These are phyloP conservation scores for Propithecus perrieri DNA, from an alignment of 2,797 vertebrate species.

Conservation along the genomic window DNA sequence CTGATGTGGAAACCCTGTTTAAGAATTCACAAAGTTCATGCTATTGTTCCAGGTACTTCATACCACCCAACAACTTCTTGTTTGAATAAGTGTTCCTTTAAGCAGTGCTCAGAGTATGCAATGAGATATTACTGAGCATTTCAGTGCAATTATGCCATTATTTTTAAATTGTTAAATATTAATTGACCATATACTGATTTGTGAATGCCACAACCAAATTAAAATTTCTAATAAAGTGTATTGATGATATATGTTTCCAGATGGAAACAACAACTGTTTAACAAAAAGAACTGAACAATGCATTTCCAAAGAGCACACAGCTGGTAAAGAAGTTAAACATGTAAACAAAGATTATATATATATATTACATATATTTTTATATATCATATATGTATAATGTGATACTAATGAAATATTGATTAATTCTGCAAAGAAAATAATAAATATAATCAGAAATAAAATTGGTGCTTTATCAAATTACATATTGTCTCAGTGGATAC, in stretches of 20 bases:
- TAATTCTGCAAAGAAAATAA: background rate
- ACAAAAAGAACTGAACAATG: background rate
- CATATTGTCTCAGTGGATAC: background rate
- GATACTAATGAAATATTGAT: background rate
- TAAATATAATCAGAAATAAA: background rate
- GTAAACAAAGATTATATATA: background rate
- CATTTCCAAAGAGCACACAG: background rate
- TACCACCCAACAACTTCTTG: background rate
- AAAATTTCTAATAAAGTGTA: conserved; percentile 14
- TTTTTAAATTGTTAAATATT: conserved; percentile 26
- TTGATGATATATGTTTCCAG: background rate
- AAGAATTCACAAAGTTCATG: conserved; percentile 32
- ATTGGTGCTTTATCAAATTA: background rate
- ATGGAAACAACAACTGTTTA: conserved; percentile 19
- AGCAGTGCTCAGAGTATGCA: background rate
- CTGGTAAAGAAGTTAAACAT: background rate
- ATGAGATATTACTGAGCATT: background rate
- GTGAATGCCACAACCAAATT: background rate
- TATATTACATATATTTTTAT: background rate
- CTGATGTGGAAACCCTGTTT: conserved; percentile 18
- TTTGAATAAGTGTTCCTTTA: conserved; percentile 13
- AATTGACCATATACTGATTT: background rate
- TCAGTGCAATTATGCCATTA: conserved; percentile 9
- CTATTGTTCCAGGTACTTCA: background rate
- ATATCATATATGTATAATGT: background rate